Evolutionary conservation across 2,888 invertebrate genomes (phyloP), one percentile per base, ranked within the genome.

Genomic region (Mesochorus sp.): DNA sequence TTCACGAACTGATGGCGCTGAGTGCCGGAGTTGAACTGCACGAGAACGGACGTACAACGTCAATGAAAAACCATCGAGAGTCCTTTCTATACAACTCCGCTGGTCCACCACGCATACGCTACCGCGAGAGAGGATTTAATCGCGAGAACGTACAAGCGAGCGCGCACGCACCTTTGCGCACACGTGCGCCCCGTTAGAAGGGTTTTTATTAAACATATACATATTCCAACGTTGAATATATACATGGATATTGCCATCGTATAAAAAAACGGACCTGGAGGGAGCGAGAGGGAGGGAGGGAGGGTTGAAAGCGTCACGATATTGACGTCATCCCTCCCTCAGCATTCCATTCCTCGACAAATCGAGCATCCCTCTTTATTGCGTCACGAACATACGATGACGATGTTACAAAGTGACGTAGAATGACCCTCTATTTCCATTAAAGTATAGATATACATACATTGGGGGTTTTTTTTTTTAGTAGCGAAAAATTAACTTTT

Each of bases 21-120:
- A 75, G 53, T 34, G 71, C 72, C 80, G 57, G 62, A 74, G 57
- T 66, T 47, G 75, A 75, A 82, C 81, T 82, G 80, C 73, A 71
- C 73, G 79, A 61, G 70, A 73, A 72, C 24, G 47, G 47, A 19
- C 64, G 61, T 67, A 37, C 53, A 70, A 79, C 76, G 81, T 82
- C 81, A 82, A 80, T 82, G 81, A 80, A 80, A 72, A 68, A 47
- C 49, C 68, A 44, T 21, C 31, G 53, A 8, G 34, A 10, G 21
- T 51, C 10, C 34, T 37, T 26, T 51, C 19, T 42, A 31, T 37
- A 59, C 26, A 26, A 19, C 49, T 39, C 51, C 57, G 24, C 39
- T n/a, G 66, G 62, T 76, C 80, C 78, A 76, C 78, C 78, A 76
- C 78, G 71, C 76, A 66, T 44, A 71, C 72, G 62, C 71, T 64